phyloP scores from a whole-genome alignment of 1,140 invertebrate genomes.

The Helicoverpa zea region DNA sequence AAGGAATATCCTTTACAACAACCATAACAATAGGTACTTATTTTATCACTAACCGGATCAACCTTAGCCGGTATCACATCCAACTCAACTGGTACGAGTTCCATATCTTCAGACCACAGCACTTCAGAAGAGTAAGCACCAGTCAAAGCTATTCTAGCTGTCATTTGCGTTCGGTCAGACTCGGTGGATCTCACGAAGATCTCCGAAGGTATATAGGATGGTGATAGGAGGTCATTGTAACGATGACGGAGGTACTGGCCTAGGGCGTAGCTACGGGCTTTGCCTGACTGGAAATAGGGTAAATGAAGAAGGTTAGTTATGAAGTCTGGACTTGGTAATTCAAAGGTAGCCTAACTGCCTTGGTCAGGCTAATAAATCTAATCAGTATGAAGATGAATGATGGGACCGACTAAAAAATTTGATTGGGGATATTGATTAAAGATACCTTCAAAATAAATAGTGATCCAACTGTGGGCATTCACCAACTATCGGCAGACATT shows the following conservation, averaged over 20 bases:
- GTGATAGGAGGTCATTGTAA: slow-evolving; percentile 40
- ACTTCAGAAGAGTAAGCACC: slow-evolving; percentile 9
- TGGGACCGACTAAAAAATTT: too few species aligned
- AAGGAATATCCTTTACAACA: too few species aligned
- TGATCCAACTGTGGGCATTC: too few species aligned
- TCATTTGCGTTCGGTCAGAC: slow-evolving; percentile 37
- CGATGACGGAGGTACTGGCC: slow-evolving; percentile 43
- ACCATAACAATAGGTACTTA: too few species aligned
- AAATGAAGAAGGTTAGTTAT: too few species aligned
- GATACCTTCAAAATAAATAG: too few species aligned
- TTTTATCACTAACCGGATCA: slow-evolving; percentile 48
- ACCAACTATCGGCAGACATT: too few species aligned
- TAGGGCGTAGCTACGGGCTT: slow-evolving; percentile 1
- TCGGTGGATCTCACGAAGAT: slow-evolving; percentile 50
- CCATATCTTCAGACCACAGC: slow-evolving; percentile 25
- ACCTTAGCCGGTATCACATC: slow-evolving; percentile 1
- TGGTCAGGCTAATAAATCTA: too few species aligned
- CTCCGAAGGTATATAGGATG: slow-evolving; percentile 31
- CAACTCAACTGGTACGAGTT: slow-evolving; percentile 33
- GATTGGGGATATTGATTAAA: too few species aligned
- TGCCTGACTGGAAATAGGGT: background rate
- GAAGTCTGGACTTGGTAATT: too few species aligned
- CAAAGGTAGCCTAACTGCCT: too few species aligned
- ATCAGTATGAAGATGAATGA: too few species aligned
- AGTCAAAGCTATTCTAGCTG: slow-evolving; percentile 28